A percentile compares a stretch with the other conserved stretches of the same genome.
These are phyloP conservation scores for Eupristina koningsbergeri DNA, from an alignment of 1,140 invertebrate genomes.

Conservation along the genomic window DNA sequence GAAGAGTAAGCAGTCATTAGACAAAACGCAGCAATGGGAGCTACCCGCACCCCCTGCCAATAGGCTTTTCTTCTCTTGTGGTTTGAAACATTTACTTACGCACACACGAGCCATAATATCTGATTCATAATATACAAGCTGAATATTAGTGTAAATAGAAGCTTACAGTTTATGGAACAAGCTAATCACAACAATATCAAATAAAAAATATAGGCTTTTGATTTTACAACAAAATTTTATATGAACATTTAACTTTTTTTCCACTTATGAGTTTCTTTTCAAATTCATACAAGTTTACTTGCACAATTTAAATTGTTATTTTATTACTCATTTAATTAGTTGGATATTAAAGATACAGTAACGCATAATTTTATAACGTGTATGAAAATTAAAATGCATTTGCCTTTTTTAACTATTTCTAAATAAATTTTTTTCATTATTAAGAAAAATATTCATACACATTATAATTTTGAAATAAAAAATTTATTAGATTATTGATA, in stretches of 20 bases:
- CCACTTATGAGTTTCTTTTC: conserved; percentile 12
- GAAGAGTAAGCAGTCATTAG: conserved; percentile 33
- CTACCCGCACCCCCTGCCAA: conserved; percentile 35
- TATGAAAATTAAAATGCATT: neutral
- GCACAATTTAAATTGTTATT: neutral
- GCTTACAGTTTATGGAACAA: neutral
- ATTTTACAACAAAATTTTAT: neutral
- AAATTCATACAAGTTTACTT: conserved; percentile 9
- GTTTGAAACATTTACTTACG: neutral
- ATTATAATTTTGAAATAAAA: conserved; percentile 11
- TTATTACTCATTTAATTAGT: neutral
- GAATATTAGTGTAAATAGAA: neutral
- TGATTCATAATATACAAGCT: neutral
- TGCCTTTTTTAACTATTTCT: too few species aligned
- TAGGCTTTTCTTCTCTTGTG: neutral
- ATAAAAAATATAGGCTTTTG: conserved; percentile 40
- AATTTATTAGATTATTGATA: neutral
- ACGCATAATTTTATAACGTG: neutral
- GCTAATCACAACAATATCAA: conserved; percentile 36
- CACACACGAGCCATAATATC: neutral
- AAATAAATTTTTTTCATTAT: neutral
- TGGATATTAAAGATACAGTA: neutral
- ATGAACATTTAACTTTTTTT: neutral
- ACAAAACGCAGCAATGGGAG: conserved; percentile 43
- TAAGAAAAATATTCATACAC: neutral